phyloP scores from a whole-genome alignment of 2,797 vertebrate genomes.

The Zalophus californianus region DNA sequence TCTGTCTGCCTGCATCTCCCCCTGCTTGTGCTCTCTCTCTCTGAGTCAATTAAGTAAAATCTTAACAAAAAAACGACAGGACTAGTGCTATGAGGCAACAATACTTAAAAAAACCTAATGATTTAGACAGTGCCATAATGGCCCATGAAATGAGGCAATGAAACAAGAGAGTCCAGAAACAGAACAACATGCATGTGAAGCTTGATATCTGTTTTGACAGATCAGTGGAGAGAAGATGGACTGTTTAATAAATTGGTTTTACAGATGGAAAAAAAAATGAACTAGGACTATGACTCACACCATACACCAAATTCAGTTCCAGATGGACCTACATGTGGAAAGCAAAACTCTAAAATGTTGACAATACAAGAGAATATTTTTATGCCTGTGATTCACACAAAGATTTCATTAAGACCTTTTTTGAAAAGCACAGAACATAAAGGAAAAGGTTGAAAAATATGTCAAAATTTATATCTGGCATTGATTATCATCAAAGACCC shows the following conservation, averaged over 20 bases:
- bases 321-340: background rate
- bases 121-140: background rate
- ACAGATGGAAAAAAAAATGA: background rate
- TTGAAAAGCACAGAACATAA: background rate
- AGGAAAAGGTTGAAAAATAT: background rate
- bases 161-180: background rate
- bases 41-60: background rate
- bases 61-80: background rate
- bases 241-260: background rate
- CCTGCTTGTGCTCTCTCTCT: background rate
- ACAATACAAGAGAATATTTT: background rate
- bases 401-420: background rate
- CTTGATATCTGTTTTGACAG: background rate
- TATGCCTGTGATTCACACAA: background rate
- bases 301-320: background rate
- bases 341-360: background rate
- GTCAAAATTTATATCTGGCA: background rate
- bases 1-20: background rate
- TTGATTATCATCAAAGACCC: conserved; percentile 5
- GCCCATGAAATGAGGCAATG: background rate
- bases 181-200: background rate
- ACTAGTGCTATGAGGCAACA: background rate
- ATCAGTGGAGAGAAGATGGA: background rate
- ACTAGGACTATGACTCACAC: background rate
- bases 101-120: background rate